phyloP scores from a whole-genome alignment of 2,113 vertebrate species.

The Rana temporaria region DNA sequence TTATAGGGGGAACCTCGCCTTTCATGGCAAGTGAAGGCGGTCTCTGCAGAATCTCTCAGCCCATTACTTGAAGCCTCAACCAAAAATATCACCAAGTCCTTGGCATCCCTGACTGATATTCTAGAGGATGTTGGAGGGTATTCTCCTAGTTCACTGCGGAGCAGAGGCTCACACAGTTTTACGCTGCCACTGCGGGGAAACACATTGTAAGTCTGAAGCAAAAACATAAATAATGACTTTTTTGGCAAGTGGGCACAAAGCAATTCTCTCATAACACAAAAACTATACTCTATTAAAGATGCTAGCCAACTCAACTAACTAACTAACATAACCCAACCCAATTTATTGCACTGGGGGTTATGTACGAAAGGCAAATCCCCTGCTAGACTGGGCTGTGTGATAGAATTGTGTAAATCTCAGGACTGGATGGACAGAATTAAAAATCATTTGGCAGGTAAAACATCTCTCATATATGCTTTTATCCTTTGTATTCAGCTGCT shows the following conservation, averaged over 20 bases:
- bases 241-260: background rate
- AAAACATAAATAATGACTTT: background rate
- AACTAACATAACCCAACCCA: no score
- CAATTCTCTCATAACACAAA: no score
- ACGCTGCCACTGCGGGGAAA: slow-evolving; percentile 91
- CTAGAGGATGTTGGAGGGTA: slow-evolving; percentile 85
- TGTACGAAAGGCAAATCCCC: no score
- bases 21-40: slow-evolving; percentile 91
- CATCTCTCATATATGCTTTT: no score
- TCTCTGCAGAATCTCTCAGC: slow-evolving; percentile 90
- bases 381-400: no score
- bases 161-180: slow-evolving; percentile 86
- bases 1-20: slow-evolving; percentile 89
- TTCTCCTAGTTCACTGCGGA: slow-evolving; percentile 79
- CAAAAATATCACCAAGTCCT: slow-evolving; percentile 92
- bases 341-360: no score
- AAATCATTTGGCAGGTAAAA: no score
- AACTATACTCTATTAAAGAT: no score
- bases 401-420: no score
- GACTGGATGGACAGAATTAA: no score
- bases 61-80: slow-evolving; percentile 83
- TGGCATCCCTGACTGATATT: slow-evolving; percentile 95
- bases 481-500: no score
- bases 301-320: no score
- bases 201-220: slow-evolving; percentile 86